These are phyloP conservation scores for Pipa parva DNA, from an alignment of 2,113 vertebrate species.

Conservation along the genomic window DNA sequence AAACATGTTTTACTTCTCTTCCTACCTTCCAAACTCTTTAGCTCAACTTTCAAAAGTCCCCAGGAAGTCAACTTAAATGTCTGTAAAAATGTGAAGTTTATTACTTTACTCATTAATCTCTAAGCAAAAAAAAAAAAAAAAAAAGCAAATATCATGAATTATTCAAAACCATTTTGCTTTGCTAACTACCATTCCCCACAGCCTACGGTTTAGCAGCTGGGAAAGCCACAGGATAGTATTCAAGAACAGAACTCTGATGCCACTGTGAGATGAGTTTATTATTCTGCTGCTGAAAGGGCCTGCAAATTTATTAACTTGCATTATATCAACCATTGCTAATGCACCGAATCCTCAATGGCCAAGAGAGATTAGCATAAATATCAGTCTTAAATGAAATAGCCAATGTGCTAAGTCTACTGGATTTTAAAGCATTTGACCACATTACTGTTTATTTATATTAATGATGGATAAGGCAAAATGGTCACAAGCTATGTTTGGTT, in stretches of 20 bases:
- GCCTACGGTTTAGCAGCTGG: conserved; percentile 15
- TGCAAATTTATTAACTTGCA: not conserved
- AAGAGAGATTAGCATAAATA: not conserved
- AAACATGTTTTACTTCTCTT: too few species aligned
- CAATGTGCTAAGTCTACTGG: too few species aligned
- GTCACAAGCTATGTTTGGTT: too few species aligned
- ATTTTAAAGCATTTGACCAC: too few species aligned
- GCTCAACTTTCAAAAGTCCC: conserved; percentile 28
- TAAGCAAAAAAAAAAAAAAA: conserved; percentile 31
- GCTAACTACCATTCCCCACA: conserved; percentile 23
- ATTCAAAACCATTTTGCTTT: conserved; percentile 39
- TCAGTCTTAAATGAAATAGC: not conserved
- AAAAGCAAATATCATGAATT: conserved; percentile 41
- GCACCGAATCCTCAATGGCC: not conserved
- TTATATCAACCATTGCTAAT: not conserved
- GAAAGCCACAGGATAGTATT: not conserved
- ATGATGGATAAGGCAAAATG: too few species aligned
- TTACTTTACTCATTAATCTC: conserved; percentile 51
- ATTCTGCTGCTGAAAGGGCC: conserved; percentile 1
- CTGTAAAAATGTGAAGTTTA: conserved; percentile 46
- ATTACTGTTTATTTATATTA: too few species aligned
- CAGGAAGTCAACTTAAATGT: conserved; percentile 45
- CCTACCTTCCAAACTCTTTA: conserved; percentile 13
- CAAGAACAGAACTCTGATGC: not conserved
- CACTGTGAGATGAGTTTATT: conserved; percentile 15